phyloP scores from a whole-genome alignment of 2,113 vertebrate species.

The Aspidoscelis tigris region DNA sequence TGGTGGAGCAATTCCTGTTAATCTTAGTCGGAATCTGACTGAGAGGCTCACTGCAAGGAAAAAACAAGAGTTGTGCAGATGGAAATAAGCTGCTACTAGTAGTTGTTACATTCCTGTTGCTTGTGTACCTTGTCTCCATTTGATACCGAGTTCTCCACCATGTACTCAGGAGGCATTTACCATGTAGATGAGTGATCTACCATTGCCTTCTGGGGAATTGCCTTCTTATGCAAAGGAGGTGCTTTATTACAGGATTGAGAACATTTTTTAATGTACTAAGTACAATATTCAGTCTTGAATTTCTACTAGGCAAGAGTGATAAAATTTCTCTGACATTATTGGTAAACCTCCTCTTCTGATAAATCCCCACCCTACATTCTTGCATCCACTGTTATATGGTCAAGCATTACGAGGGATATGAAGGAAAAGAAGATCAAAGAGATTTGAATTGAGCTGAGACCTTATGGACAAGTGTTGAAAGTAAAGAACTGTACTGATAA shows the following conservation, averaged over 20 bases:
- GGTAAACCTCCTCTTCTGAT: neutral
- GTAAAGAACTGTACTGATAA: neutral
- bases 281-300: neutral
- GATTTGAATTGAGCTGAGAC: neutral
- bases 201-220: neutral
- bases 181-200: neutral
- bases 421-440: neutral
- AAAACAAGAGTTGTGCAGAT: neutral
- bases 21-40: neutral
- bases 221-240: too few species aligned
- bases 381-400: neutral
- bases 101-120: neutral
- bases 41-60: neutral
- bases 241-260: too few species aligned
- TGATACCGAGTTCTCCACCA: neutral
- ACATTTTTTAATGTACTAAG: neutral
- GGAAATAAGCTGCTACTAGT: neutral
- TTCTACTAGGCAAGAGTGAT: neutral
- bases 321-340: neutral
- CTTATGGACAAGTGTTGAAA: neutral
- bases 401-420: neutral
- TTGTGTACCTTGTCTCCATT: too few species aligned
- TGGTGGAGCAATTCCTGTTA: neutral
- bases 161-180: neutral
- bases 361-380: neutral